Evolutionary conservation across 1,140 invertebrate genomes (phyloP), one percentile per base, ranked within the genome.

Genomic region (Acyrthosiphon pisum): DNA sequence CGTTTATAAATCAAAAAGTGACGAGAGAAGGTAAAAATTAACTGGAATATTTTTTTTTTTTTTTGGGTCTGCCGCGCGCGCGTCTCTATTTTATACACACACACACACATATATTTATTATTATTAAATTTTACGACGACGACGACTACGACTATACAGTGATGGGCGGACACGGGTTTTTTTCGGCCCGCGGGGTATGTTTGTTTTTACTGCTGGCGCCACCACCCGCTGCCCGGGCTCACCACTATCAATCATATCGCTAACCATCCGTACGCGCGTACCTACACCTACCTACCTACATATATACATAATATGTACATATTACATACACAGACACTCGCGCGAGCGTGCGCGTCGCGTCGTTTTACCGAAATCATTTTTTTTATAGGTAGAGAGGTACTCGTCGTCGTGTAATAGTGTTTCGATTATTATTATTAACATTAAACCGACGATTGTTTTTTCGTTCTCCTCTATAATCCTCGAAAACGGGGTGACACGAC

Each of bases 1-100:
- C 90, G 91, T 93, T 93, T 93, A 93, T 93, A 93, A 93, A 93
- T 93, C 91, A 93, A 93, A 93, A 93, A 93, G 91, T 93, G 91
- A 93, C 91, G 91, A 93, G 91, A 93, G 76, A 93, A 84, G 91
- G 91, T 93, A 93, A 93, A 91, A 93, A 93, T 93, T 93, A 93
- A 93, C 91, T 37, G 91, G 91, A 84, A 93, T 93, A 93, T 93
- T 48, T 93, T 48, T 92, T 93, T 48, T 93, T 48, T 92, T 84
- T 83, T 35, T 84, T 23, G n/a, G 35, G 44, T 84, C 81, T 44
- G 50, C 60, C 81, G 90, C 23, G 50, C 88, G 48, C 88, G 87
- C 56, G 90, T 76, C 60, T 91, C 90, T 48, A 14, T 50, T 48
- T 46, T 56, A 37, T 90, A 89, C 20, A 35, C 41, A n/a, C 41